phyloP scores from a whole-genome alignment of 2,113 vertebrate species.

The Genyomyrus donnyi region DNA sequence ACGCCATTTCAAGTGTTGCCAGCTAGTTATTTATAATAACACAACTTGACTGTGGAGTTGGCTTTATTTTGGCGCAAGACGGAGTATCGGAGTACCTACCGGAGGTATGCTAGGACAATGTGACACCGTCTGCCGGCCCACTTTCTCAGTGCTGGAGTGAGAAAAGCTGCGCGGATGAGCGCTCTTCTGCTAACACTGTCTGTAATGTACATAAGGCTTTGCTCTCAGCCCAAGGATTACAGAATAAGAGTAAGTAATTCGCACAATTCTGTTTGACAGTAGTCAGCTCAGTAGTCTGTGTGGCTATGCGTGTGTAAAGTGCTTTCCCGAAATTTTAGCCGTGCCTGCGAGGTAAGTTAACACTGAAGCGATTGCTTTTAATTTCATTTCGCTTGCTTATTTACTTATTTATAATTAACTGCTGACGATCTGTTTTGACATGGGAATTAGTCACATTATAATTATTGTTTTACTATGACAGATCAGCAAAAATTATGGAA shows the following conservation, averaged over 20 bases:
- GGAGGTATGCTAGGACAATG: not conserved
- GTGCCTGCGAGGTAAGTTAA: not conserved
- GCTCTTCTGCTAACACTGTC: conserved; percentile 18
- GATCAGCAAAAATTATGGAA: not conserved
- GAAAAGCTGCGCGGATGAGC: conserved; percentile 23
- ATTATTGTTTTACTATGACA: not conserved
- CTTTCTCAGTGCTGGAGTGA: not conserved
- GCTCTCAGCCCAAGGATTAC: conserved; percentile 16
- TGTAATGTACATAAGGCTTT: conserved; percentile 16
- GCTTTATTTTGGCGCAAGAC: not conserved
- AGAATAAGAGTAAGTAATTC: conserved; percentile 26
- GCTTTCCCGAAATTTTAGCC: not conserved
- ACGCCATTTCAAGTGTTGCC: not conserved
- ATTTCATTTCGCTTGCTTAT: not conserved
- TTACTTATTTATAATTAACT: not conserved
- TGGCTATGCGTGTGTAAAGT: not conserved
- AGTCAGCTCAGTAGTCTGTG: not conserved
- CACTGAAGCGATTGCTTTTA: not conserved
- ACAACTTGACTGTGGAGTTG: not conserved
- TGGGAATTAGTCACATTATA: not conserved
- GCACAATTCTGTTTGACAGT: not conserved
- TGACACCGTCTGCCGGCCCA: not conserved
- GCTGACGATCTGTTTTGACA: not conserved
- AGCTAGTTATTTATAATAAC: not conserved
- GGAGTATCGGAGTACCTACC: not conserved